Conservation (phyloP, 64 coral and sea anemone species). For the Platygyra sinensis region DNA sequence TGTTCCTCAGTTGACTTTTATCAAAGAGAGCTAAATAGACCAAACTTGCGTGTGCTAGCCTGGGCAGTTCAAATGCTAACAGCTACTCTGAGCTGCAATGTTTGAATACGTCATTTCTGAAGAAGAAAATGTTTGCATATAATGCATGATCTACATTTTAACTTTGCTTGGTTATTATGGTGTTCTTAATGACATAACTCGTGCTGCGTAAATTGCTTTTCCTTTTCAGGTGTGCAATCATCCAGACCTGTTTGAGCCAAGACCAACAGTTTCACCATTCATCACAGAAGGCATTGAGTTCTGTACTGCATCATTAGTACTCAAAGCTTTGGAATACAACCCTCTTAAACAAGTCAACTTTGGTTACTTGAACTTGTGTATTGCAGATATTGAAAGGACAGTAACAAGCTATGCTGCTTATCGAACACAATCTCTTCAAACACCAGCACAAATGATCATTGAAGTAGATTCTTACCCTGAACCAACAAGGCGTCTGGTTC, state of each 20-base stretch:
- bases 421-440: conserved; percentile 79
- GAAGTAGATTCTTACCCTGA: too few relatives aligned
- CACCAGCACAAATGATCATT: too few relatives aligned
- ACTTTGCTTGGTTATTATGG: too few relatives aligned
- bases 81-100: too few relatives aligned
- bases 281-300: conserved; percentile 68
- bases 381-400: conserved; percentile 86
- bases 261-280: conserved; percentile 89
- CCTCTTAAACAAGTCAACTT: conserved; percentile 81
- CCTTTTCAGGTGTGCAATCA: conserved; percentile 92
- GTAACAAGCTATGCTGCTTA: conserved; percentile 88
- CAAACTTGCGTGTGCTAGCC: too few relatives aligned
- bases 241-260: conserved; percentile 96
- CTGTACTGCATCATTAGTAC: conserved; percentile 82
- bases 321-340: conserved; percentile 80
- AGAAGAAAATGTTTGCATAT: too few relatives aligned
- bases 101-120: too few relatives aligned
- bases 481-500: too few relatives aligned
- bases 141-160: too few relatives aligned
- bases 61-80: too few relatives aligned
- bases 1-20: too few relatives aligned
- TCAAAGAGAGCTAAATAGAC: too few relatives aligned
- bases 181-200: neutral
- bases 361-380: conserved; percentile 80
- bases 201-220: neutral